Evolutionary conservation across 1,140 invertebrate species (phyloP), one percentile per base, ranked within the genome.

Genomic region (Drosophila ironensis): DNA sequence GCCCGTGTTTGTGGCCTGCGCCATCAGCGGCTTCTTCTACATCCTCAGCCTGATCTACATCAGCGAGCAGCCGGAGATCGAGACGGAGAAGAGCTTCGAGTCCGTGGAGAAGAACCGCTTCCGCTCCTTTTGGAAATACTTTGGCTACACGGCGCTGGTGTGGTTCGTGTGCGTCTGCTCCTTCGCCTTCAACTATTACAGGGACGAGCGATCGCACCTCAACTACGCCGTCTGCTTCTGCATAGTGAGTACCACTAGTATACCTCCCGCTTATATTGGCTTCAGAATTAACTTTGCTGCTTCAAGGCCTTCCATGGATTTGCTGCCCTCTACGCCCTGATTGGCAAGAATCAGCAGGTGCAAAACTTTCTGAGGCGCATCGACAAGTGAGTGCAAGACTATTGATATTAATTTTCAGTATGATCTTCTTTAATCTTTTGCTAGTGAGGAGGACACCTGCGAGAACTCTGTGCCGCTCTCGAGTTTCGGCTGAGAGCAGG

Each of bases 51-150:
- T 88, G 42, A 77, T 89, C 0, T 54, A 61, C 20, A 68, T 88
- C 7, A 70, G 75, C 17, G 87, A 89, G 7, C 53, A 82, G 19
- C 61, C 51, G 0, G 50, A 68, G 0, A 30, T 50, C 4, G 81
- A 87, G 22, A 42, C 57, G 0, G 77, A 71, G 24, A 87, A 88
- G 64, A 57, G 61, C 14, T 73, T 75, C 7, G 87, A 74, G 25
- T 63, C 60, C 0, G 19, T 88, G 12, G 81, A 88, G 14, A 54
- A 69, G 35, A 88, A 88, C 64, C 81, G 87, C 9, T 47, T 89
- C 2, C 73, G 66, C 17, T 89, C 87, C n/a, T 89, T 88, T 37
- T 88, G 82, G 75, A 88, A 88, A 27, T 89, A 87, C 61, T 72
- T 87, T 22, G 59, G 48, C 27, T 89, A 88, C 22, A 81, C 81